phyloP scores from a whole-genome alignment of 2,797 vertebrate species.

The Hemibagrus guttatus region DNA sequence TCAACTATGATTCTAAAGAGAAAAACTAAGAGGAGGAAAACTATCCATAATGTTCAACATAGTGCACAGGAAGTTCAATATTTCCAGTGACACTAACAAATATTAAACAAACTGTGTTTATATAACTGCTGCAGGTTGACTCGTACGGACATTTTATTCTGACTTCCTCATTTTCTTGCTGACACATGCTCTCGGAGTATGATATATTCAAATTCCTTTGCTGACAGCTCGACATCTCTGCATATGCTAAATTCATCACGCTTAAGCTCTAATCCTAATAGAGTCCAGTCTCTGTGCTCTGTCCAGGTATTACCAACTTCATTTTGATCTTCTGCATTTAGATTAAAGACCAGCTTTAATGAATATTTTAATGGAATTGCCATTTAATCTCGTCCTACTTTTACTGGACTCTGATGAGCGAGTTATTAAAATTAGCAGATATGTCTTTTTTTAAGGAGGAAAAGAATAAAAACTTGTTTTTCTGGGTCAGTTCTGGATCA shows the following conservation, averaged over 20 bases:
- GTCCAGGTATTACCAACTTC: slow-evolving; percentile 26
- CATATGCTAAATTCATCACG: slow-evolving; percentile 21
- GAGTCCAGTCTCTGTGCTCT: slow-evolving; percentile 9
- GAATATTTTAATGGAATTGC: slow-evolving; percentile 25
- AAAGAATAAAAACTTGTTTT: neutral
- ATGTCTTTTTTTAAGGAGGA: neutral
- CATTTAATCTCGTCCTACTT: slow-evolving; percentile 20
- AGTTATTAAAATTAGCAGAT: slow-evolving; percentile 21
- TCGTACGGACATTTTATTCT: neutral
- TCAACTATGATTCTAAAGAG: neutral
- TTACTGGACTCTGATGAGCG: slow-evolving; percentile 15
- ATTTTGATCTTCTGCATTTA: slow-evolving; percentile 19
- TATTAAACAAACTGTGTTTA: neutral
- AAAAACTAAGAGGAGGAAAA: neutral
- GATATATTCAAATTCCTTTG: slow-evolving; percentile 17
- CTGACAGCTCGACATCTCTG: slow-evolving; percentile 34
- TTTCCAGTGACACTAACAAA: neutral
- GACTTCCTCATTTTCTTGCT: neutral
- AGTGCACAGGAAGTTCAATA: neutral
- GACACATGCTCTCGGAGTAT: neutral
- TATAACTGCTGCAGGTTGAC: neutral
- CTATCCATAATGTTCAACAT: neutral
- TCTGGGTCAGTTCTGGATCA: neutral
- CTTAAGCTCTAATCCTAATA: slow-evolving; percentile 25
- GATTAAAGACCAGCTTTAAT: slow-evolving; percentile 26